Conservation (phyloP, 2,113 vertebrate genomes). For the Notothenia coriiceps region DNA sequence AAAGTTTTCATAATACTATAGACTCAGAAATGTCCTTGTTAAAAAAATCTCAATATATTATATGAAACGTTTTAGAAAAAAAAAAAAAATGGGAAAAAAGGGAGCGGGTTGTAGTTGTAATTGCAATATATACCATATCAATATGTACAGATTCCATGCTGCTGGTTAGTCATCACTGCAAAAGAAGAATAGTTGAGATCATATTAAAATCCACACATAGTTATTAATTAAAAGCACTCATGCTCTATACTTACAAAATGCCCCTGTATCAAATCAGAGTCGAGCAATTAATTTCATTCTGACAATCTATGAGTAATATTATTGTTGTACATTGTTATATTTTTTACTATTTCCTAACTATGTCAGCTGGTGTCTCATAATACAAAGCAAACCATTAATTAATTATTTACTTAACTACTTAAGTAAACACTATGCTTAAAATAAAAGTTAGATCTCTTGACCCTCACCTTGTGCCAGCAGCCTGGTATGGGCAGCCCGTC, state of each 20-base stretch:
- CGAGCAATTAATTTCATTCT: conserved; percentile 46
- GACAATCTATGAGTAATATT: background rate
- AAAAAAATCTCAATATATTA: conserved; percentile 92
- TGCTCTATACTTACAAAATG: conserved; percentile 74
- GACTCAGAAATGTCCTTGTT: conserved; percentile 66
- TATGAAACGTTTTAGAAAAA: conserved; percentile 87
- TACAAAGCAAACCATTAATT: background rate
- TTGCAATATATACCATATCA: conserved; percentile 90
- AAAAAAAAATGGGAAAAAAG: conserved; percentile 81
- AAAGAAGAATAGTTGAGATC: conserved; percentile 75
- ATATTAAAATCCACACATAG: conserved; percentile 33
- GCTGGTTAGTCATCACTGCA: conserved; percentile 92
- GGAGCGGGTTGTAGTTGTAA: conserved; percentile 71
- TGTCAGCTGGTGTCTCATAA: conserved; percentile 2
- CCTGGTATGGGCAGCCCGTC: conserved; percentile 95
- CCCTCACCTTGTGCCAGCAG: conserved; percentile 96
- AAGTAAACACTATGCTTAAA: conserved; percentile 14
- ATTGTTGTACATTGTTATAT: conserved; percentile 24
- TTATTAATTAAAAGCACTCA: background rate
- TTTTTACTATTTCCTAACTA: background rate
- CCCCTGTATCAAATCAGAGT: conserved; percentile 70
- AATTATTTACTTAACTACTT: background rate
- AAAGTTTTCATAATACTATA: conserved; percentile 50
- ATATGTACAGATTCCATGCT: conserved; percentile 90
- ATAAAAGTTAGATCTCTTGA: background rate